A percentile compares a stretch with the other conserved stretches of the same genome.
phyloP scores from a whole-genome alignment of 2,113 vertebrate genomes.

The Accipiter virgatus region DNA sequence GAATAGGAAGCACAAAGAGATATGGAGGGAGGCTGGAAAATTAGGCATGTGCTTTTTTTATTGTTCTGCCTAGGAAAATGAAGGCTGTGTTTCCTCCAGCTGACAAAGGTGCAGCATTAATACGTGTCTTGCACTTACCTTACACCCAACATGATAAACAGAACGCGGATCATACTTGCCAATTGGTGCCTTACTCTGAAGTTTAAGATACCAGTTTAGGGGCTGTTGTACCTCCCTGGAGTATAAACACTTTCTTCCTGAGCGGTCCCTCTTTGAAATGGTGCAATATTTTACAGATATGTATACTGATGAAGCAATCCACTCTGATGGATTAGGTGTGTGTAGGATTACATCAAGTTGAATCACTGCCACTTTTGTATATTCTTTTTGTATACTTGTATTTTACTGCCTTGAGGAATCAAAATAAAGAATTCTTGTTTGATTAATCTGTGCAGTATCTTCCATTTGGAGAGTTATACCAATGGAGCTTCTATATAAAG shows the following conservation, averaged over 20 bases:
- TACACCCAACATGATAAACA: background rate
- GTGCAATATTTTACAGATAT: constrained; percentile 18
- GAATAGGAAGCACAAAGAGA: background rate
- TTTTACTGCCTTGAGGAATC: constrained; percentile 59
- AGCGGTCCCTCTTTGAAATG: background rate
- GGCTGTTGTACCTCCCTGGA: background rate
- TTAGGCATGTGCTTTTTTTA: background rate
- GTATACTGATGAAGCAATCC: background rate
- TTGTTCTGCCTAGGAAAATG: background rate
- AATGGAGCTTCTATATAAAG: background rate
- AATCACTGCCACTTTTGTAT: constrained; percentile 60
- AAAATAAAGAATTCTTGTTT: constrained; percentile 72
- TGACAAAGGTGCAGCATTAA: background rate
- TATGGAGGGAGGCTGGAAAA: background rate
- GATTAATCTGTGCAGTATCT: background rate
- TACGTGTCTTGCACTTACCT: background rate
- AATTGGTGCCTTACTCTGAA: constrained; percentile 43
- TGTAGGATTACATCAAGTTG: constrained; percentile 9
- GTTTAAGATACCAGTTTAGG: background rate
- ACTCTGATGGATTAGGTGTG: background rate
- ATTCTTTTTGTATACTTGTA: constrained; percentile 40
- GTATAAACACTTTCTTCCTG: background rate
- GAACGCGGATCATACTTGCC: background rate
- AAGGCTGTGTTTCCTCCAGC: background rate
- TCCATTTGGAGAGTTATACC: background rate